Conservation (phyloP, 2,113 vertebrate genomes). For the Nerophis ophidion region DNA sequence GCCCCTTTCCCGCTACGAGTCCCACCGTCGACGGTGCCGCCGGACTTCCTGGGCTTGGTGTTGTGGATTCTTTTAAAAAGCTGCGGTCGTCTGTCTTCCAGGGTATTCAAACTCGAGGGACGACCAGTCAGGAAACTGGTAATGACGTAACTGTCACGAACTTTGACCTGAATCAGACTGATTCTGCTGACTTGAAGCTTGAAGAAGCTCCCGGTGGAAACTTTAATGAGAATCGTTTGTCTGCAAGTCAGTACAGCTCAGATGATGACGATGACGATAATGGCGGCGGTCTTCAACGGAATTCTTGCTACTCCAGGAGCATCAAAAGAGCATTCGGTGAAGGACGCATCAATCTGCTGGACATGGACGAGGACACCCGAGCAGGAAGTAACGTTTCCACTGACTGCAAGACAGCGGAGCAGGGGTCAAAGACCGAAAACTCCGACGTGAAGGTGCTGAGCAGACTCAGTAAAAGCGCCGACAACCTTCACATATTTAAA, state of each 20-base stretch:
- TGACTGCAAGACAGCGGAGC: slow-evolving; percentile 27
- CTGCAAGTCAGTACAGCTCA: slow-evolving; percentile 21
- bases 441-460: slow-evolving; percentile 64
- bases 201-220: slow-evolving; percentile 65
- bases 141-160: slow-evolving; percentile 31
- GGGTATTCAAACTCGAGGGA: slow-evolving; percentile 81
- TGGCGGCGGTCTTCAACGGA: slow-evolving; percentile 76
- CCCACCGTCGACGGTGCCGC: slow-evolving; percentile 64
- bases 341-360: slow-evolving; percentile 83
- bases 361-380: slow-evolving; percentile 54
- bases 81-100: slow-evolving; percentile 86
- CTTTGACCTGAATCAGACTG: slow-evolving; percentile 5
- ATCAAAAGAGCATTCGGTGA: slow-evolving; percentile 84
- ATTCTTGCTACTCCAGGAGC: slow-evolving; percentile 84
- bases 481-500: slow-evolving; percentile 81
- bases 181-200: slow-evolving; percentile 36
- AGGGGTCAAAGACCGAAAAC: slow-evolving; percentile 45
- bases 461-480: slow-evolving; percentile 84
- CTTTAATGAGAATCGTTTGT: slow-evolving; percentile 10
- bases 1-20: slow-evolving; percentile 34
- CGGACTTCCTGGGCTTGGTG: slow-evolving; percentile 81
- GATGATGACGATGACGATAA: slow-evolving; percentile 71
- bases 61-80: slow-evolving; percentile 92
- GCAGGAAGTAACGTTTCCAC: slow-evolving; percentile 15
- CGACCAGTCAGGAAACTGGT: slow-evolving; percentile 31